Conservation (phyloP, 2,797 vertebrate species). For the Helostoma temminkii region DNA sequence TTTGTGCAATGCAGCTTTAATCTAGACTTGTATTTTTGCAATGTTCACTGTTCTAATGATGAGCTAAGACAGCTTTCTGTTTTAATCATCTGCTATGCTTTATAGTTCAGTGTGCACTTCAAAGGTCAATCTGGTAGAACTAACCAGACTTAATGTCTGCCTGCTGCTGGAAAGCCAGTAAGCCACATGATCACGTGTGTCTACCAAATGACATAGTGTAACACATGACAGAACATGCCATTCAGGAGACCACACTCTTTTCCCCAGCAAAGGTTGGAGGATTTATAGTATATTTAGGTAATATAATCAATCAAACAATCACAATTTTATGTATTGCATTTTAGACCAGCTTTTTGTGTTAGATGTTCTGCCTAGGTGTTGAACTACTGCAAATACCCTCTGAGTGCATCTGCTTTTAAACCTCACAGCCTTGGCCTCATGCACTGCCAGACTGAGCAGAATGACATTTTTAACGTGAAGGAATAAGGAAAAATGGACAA, state of each 20-base stretch:
- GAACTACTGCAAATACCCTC: conserved; percentile 19
- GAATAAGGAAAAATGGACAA: conserved; percentile 41
- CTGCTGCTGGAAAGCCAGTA: conserved; percentile 47
- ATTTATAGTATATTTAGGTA: neutral
- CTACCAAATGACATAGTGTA: conserved; percentile 15
- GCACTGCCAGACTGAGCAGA: conserved; percentile 47
- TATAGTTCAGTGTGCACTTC: conserved; percentile 72
- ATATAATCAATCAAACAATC: neutral
- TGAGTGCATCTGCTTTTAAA: conserved; percentile 42
- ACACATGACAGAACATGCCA: neutral
- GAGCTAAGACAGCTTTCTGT: conserved; percentile 75
- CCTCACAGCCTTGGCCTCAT: conserved; percentile 46
- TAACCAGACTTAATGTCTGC: conserved; percentile 61
- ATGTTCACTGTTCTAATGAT: conserved; percentile 62
- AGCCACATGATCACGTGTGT: conserved; percentile 28
- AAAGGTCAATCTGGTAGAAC: conserved; percentile 76
- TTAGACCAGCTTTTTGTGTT: conserved; percentile 11
- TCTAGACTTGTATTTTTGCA: conserved; percentile 49
- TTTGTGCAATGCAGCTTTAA: conserved; percentile 30
- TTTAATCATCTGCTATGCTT: conserved; percentile 75
- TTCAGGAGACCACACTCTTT: neutral
- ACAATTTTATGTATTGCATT: neutral
- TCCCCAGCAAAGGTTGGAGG: neutral
- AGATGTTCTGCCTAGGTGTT: neutral
- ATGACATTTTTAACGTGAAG: conserved; percentile 54